Evolutionary conservation across 2,888 invertebrate species (phyloP).

Genomic region (Phasia obesa): DNA sequence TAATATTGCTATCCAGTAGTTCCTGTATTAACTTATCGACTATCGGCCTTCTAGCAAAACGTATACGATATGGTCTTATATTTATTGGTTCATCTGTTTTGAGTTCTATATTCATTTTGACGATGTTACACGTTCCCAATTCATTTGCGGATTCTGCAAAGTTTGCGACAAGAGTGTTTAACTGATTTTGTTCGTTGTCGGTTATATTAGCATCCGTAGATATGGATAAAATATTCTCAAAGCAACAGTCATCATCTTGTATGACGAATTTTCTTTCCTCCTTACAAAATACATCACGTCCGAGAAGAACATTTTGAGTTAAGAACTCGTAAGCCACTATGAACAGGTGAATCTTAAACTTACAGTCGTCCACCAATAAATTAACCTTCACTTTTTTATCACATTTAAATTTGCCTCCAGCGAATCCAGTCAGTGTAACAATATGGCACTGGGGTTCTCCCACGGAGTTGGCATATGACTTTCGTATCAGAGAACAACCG

Average conservation of each 20-base stretch:
- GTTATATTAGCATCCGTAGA: background rate
- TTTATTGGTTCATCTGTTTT: background rate
- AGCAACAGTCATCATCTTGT: conserved; percentile 7
- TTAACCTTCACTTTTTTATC: conserved; percentile 2
- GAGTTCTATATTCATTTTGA: background rate
- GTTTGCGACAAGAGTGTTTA: no score
- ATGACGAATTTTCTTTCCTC: conserved; percentile 16
- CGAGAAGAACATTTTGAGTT: conserved; percentile 11
- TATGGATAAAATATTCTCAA: conserved; percentile 9
- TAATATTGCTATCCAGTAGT: no score
- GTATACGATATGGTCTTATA: conserved; percentile 38
- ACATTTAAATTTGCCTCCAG: background rate
- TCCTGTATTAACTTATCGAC: background rate
- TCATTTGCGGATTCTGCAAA: no score
- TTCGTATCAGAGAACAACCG: background rate
- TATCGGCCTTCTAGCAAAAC: conserved; percentile 28
- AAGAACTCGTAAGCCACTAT: background rate
- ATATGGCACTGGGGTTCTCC: no score
- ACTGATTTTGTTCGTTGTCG: no score
- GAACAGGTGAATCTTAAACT: background rate
- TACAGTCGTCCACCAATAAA: background rate
- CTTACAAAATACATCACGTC: conserved; percentile 10
- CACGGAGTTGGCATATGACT: no score
- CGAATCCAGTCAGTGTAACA: background rate
- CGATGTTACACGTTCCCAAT: background rate